Base-by-base conservation (phyloP, 2,797 vertebrate species). In the Acipenser transmontanus region DNA sequence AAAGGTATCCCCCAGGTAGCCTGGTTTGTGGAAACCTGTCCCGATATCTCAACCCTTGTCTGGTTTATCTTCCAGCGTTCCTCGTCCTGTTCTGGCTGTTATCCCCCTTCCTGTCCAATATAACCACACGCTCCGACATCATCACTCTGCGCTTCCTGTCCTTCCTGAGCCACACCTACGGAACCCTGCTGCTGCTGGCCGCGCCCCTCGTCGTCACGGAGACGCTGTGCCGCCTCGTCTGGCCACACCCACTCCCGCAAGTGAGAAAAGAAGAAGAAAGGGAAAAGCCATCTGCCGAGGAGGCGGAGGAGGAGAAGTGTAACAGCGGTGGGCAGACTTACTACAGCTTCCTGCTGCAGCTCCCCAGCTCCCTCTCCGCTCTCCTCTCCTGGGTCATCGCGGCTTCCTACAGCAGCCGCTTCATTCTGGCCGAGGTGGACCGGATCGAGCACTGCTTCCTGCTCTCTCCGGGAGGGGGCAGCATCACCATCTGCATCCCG, bases 161-260 rank as follows among this genome's bases (percentile, higher is more conserved):
- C 51, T 91, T 91, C 64, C 83, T 90, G 50, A 77, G 88, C 70
- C 77, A 88, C 73, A 83, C 82, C 1, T 92, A 92, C 4, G 78
- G 79, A 1, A 64, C 61, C 0, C 84, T 85, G 63, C n/a, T 91
- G 69, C 73, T 89, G 47, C 74, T 92, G 64, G 82, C 68, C n/a
- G 71, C 75, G 1, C 87, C 84, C 49, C 77, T 91, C 66, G 81
- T 88, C 0, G 70, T 81, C 1, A 67, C 76, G 70, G 91, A 92
- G 76, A 74, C 77, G 14, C 54, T 82, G 64, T 48, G 66, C 49
- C 65, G 72, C 56, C 71, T 79, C 48, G 68, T 78, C 13, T 63
- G 71, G 72, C 64, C 70, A 20, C 66, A n/a, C 47, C 60, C 60
- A 61, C 17, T 6, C 7, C 1, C 8, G 10, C 1, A 1, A 14